Conservation (phyloP, 2,888 invertebrate genomes). For the Cynaeus angustus region DNA sequence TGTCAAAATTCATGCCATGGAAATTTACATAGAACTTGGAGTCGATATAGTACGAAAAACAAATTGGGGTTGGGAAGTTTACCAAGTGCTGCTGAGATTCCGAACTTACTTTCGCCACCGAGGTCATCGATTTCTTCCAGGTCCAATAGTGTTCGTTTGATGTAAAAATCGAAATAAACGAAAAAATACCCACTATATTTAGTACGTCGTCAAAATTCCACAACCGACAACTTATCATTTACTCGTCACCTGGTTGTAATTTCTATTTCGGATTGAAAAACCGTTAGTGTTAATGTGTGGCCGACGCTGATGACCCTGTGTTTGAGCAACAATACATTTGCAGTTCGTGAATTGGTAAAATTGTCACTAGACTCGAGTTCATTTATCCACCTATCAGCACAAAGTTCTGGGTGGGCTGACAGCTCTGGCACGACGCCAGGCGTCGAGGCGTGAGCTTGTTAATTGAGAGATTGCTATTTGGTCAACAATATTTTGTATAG, state of each 20-base stretch:
- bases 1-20: slow-evolving; percentile 59
- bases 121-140: slow-evolving; percentile 54
- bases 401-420: slow-evolving; percentile 64
- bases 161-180: slow-evolving; percentile 8
- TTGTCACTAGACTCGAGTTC: slow-evolving; percentile 65
- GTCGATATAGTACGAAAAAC: slow-evolving; percentile 62
- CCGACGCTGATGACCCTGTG: slow-evolving; percentile 66
- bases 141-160: slow-evolving; percentile 24
- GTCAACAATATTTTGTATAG: slow-evolving; percentile 66
- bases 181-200: background rate
- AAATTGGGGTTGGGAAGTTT: slow-evolving; percentile 65
- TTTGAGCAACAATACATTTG: slow-evolving; percentile 66
- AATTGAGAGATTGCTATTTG: slow-evolving; percentile 70
- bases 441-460: slow-evolving; percentile 63
- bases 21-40: slow-evolving; percentile 65
- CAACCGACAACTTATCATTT: slow-evolving; percentile 59
- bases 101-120: slow-evolving; percentile 57
- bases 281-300: slow-evolving; percentile 66
- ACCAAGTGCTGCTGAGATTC: slow-evolving; percentile 60
- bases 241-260: slow-evolving; percentile 62
- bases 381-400: slow-evolving; percentile 68
- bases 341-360: slow-evolving; percentile 67
- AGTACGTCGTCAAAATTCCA: slow-evolving; percentile 11
- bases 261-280: slow-evolving; percentile 62
- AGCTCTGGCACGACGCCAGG: slow-evolving; percentile 60